A percentile compares a stretch with the other conserved stretches of the same genome.
phyloP scores from a whole-genome alignment of 2,797 vertebrate genomes.

The Pelodytes ibericus region DNA sequence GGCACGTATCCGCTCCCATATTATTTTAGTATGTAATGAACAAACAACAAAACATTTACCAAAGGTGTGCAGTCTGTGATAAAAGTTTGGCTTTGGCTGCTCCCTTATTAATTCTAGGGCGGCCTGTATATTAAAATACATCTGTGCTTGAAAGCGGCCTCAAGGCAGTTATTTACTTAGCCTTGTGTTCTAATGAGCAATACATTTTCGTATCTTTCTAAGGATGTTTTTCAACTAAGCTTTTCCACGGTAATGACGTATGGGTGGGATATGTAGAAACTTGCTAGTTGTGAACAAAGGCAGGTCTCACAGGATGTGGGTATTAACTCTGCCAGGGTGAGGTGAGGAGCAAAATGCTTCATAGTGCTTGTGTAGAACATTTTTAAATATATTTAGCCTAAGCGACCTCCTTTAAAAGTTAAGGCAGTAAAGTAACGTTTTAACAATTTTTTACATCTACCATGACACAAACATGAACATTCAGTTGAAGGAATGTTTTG shows the following conservation, averaged over 20 bases:
- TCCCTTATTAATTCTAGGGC: constrained; percentile 1
- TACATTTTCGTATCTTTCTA: background rate
- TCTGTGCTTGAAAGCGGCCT: background rate
- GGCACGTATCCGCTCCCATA: no score
- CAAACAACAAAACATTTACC: background rate
- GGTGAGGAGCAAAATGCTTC: background rate
- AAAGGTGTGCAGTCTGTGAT: background rate
- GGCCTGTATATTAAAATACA: background rate
- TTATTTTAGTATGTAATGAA: background rate
- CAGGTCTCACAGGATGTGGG: constrained; percentile 47
- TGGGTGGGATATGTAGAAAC: constrained; percentile 42
- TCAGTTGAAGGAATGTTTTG: no score
- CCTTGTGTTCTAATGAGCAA: constrained; percentile 1
- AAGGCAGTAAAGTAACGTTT: no score
- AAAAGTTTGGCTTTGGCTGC: background rate
- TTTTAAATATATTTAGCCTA: no score
- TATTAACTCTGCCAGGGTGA: constrained; percentile 6
- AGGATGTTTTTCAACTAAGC: no score
- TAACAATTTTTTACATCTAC: no score
- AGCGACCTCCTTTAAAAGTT: no score
- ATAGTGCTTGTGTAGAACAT: background rate
- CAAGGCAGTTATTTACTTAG: background rate
- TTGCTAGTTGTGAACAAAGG: constrained; percentile 22
- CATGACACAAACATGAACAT: no score
- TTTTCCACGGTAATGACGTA: constrained; percentile 18